phyloP scores from a whole-genome alignment of 2,888 invertebrate species.

The Diplazon laetatorius region DNA sequence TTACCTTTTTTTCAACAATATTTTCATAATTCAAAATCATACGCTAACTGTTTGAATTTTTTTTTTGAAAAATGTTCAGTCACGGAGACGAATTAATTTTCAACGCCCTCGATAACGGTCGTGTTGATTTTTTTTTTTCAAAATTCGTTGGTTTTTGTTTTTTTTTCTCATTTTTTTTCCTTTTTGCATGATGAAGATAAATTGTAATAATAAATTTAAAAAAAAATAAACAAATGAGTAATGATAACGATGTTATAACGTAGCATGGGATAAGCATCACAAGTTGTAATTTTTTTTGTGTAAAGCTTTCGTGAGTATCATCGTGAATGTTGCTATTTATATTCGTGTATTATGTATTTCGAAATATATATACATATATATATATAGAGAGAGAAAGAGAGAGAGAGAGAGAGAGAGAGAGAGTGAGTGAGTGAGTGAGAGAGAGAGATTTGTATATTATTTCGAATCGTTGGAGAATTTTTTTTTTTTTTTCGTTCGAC shows the following conservation, averaged over 20 bases:
- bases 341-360: constrained; percentile 14
- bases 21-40: too few species aligned
- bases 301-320: constrained; percentile 39
- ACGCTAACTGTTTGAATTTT: too few species aligned
- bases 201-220: too few species aligned
- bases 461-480: constrained; percentile 13
- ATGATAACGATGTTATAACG: too few species aligned
- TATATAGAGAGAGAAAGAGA: too few species aligned
- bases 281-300: constrained; percentile 43
- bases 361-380: constrained; percentile 13
- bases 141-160: constrained; percentile 17
- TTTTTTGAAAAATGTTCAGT: constrained; percentile 63
- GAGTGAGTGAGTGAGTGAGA: too few species aligned
- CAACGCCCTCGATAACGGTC: constrained; percentile 67
- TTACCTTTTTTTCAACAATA: too few species aligned
- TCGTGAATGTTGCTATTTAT: constrained; percentile 51
- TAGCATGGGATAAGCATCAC: constrained; percentile 49
- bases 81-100: constrained; percentile 71
- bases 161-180: too few species aligned
- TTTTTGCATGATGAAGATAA: constrained; percentile 51
- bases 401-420: too few species aligned
- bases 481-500: constrained; percentile 27
- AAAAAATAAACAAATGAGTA: too few species aligned
- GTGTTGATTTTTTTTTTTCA: constrained; percentile 61
- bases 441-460: background rate